These are phyloP conservation scores for Leptatherina wallacei DNA, from an alignment of 2,797 vertebrate genomes.

Conservation along the genomic window DNA sequence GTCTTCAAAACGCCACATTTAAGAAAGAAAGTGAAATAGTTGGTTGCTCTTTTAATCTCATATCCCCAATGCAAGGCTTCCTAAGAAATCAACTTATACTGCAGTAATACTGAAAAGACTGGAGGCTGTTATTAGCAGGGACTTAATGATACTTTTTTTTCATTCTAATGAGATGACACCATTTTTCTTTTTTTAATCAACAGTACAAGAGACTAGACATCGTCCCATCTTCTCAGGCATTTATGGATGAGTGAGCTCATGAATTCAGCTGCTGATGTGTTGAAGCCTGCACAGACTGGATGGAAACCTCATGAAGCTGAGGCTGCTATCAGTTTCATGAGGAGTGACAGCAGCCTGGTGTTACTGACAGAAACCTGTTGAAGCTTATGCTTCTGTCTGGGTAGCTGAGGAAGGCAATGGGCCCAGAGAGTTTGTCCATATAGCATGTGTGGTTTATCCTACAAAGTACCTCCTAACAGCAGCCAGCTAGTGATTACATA, in stretches of 20 bases:
- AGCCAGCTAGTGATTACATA: background rate
- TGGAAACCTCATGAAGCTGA: conserved; percentile 19
- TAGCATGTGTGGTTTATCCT: background rate
- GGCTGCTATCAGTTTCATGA: background rate
- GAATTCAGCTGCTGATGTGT: conserved; percentile 13
- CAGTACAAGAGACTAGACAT: background rate
- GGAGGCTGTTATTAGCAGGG: conserved; percentile 2
- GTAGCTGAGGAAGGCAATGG: background rate
- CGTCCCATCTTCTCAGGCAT: background rate
- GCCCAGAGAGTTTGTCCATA: background rate
- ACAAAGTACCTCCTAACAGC: conserved; percentile 3
- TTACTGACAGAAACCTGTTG: conserved; percentile 3
- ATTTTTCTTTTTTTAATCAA: background rate
- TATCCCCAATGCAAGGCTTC: no score
- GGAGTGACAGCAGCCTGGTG: background rate
- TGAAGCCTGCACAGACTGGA: conserved; percentile 4
- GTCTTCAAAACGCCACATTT: no score
- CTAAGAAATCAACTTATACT: no score
- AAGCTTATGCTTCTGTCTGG: background rate
- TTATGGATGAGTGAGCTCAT: background rate
- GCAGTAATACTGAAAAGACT: background rate
- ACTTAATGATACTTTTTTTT: background rate
- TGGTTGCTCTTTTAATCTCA: no score
- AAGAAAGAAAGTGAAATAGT: no score
- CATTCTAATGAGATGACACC: background rate